phyloP scores from a whole-genome alignment of 2,113 vertebrate species.

The Patagioenas fasciata region DNA sequence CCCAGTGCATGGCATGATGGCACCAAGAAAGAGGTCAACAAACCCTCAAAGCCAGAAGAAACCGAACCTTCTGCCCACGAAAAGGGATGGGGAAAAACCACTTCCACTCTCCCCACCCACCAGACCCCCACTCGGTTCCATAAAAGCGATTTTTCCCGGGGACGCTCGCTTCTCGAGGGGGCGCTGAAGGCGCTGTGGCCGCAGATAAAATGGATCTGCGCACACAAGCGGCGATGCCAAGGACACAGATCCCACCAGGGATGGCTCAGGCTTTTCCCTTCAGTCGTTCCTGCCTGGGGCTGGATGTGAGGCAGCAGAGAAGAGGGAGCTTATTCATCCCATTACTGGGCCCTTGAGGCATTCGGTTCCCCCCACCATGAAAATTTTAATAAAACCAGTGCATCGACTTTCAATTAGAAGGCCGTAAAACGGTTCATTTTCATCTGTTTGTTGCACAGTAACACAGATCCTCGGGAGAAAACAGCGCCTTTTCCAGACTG shows the following conservation, averaged over 20 bases:
- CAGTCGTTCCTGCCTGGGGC: background rate
- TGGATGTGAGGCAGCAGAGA: background rate
- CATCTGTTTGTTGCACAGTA: constrained; percentile 68
- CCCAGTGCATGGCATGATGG: accelerated
- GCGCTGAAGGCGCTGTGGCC: accelerated
- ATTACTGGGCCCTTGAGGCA: constrained; percentile 24
- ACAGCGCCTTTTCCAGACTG: constrained; percentile 50
- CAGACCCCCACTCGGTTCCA: background rate
- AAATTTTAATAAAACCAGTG: constrained; percentile 60
- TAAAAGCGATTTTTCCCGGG: background rate
- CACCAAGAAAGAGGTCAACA: background rate
- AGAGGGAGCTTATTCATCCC: constrained; percentile 16
- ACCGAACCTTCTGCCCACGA: accelerated
- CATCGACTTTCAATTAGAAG: constrained; percentile 70
- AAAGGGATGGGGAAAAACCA: accelerated
- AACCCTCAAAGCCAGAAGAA: background rate
- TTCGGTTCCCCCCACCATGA: constrained; percentile 18
- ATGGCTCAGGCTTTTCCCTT: background rate
- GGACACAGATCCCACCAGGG: background rate
- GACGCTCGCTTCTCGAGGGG: accelerated
- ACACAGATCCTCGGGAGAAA: constrained; percentile 63
- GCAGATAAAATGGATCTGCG: accelerated
- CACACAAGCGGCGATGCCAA: accelerated
- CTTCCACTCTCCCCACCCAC: background rate
- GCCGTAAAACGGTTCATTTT: constrained; percentile 67